Conservation (phyloP, 2,888 invertebrate genomes). For the Tetranychus piercei region DNA sequence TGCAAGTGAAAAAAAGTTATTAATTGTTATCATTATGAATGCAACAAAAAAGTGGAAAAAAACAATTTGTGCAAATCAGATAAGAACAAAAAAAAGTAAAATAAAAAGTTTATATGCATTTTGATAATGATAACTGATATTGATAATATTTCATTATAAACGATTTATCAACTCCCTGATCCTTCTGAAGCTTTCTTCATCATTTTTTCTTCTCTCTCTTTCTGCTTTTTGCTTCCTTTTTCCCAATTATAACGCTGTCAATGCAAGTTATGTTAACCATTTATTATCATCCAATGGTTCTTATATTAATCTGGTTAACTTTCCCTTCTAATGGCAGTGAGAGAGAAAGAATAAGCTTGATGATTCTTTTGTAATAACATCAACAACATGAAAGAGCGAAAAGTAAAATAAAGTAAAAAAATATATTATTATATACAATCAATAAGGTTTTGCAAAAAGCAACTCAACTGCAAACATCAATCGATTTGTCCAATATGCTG, state of each 20-base stretch:
- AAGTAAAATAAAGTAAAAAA: neutral
- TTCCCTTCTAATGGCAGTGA: neutral
- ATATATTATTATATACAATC: neutral
- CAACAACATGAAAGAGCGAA: neutral
- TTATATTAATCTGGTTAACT: neutral
- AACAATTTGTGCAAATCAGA: neutral
- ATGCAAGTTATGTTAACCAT: constrained; percentile 1
- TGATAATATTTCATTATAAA: constrained; percentile 1
- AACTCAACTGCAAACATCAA: constrained; percentile 1
- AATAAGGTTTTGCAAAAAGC: neutral
- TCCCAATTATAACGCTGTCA: constrained; percentile 1
- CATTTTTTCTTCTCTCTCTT: neutral
- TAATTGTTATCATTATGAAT: too few species aligned
- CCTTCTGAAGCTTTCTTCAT: neutral
- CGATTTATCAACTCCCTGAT: constrained; percentile 1
- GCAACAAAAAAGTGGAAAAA: neutral
- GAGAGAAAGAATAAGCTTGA: neutral
- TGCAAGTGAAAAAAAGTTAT: too few species aligned
- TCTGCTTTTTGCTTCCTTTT: neutral
- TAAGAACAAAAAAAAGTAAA: neutral
- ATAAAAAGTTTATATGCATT: neutral
- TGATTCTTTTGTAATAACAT: neutral
- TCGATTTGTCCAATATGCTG: constrained; percentile 1
- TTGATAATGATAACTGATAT: neutral
- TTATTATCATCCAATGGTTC: neutral